Evolutionary conservation across 1,140 invertebrate species (phyloP).

Genomic region (Callitettix versicolor): DNA sequence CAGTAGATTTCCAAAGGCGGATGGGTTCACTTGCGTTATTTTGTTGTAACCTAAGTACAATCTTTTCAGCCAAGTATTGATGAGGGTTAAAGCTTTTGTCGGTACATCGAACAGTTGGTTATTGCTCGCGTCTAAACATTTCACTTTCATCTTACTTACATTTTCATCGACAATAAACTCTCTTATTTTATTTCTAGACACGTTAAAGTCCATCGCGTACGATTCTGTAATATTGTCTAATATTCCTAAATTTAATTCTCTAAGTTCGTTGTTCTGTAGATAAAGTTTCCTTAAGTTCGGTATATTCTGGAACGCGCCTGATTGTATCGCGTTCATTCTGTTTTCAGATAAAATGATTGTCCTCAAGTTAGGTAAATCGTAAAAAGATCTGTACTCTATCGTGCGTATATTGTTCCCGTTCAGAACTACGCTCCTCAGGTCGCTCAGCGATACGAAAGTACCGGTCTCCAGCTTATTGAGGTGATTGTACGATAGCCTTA

Average conservation of each 20-base stretch:
- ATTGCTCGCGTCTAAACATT: constrained; percentile 57
- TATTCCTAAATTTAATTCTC: constrained; percentile 49
- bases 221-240: constrained; percentile 53
- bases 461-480: constrained; percentile 45
- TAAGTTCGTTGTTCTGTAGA: constrained; percentile 58
- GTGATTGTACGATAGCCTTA: constrained; percentile 65
- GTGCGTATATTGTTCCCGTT: constrained; percentile 55
- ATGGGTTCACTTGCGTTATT: constrained; percentile 54
- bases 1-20: constrained; percentile 54
- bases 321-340: constrained; percentile 46
- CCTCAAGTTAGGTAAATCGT: constrained; percentile 51
- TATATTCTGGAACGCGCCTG: constrained; percentile 52
- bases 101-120: constrained; percentile 56
- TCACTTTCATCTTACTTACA: constrained; percentile 40
- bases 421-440: constrained; percentile 56
- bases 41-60: constrained; percentile 63
- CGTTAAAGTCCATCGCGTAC: constrained; percentile 49
- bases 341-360: constrained; percentile 60
- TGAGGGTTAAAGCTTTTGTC: constrained; percentile 45
- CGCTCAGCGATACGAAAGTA: constrained; percentile 50
- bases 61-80: constrained; percentile 48
- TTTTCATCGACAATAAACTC: constrained; percentile 44
- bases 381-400: constrained; percentile 46
- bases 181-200: constrained; percentile 55
- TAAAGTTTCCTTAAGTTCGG: constrained; percentile 56